phyloP scores from a whole-genome alignment of 2,888 invertebrate species.

The Drosophila nr. perissopoda region DNA sequence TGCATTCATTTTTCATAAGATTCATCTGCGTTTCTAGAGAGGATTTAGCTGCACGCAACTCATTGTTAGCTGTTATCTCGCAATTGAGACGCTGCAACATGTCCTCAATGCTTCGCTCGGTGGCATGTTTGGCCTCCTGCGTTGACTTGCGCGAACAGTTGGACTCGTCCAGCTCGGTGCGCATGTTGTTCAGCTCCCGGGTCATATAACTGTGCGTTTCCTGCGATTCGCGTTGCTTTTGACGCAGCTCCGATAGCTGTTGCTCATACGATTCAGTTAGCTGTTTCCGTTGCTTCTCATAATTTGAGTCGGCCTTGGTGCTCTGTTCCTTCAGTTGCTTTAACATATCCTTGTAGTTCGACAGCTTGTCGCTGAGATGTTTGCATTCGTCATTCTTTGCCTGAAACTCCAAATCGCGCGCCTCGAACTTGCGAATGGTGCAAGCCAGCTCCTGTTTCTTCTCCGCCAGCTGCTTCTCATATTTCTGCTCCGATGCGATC shows the following conservation, averaged over 20 bases:
- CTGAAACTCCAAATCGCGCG: constrained; percentile 85
- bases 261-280: constrained; percentile 84
- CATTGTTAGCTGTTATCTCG: constrained; percentile 83
- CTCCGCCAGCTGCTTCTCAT: constrained; percentile 86
- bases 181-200: constrained; percentile 81
- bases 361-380: constrained; percentile 82
- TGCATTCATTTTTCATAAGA: constrained; percentile 82
- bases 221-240: constrained; percentile 85
- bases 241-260: constrained; percentile 84
- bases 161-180: constrained; percentile 82
- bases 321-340: constrained; percentile 83
- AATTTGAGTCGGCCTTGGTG: constrained; percentile 74
- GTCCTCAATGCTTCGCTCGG: constrained; percentile 82
- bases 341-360: constrained; percentile 84
- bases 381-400: constrained; percentile 83
- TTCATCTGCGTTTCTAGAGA: constrained; percentile 67
- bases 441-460: constrained; percentile 84
- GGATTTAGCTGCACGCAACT: constrained; percentile 76
- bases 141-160: constrained; percentile 79
- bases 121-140: constrained; percentile 81
- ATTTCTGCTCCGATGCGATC: constrained; percentile 85
- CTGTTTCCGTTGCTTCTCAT: constrained; percentile 83
- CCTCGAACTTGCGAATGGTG: constrained; percentile 84
- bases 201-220: constrained; percentile 84
- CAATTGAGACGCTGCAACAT: constrained; percentile 80